Evolutionary conservation across 2,797 vertebrate species (phyloP).

Genomic region (Lagorchestes hirsutus): DNA sequence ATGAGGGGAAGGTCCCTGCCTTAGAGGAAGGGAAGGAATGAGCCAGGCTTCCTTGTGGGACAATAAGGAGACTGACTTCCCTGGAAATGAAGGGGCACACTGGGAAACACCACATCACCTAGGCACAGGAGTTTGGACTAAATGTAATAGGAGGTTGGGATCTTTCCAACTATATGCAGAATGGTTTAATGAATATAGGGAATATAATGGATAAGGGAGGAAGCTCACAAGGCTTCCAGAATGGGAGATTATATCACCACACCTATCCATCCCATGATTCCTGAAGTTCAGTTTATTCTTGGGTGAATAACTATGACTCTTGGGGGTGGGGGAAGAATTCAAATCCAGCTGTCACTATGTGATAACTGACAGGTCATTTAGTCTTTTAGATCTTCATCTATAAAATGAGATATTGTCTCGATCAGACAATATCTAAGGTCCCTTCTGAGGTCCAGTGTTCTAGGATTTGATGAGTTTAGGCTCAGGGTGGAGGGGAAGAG

Average conservation of each 20-base stretch:
- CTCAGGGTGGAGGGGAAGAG: not conserved
- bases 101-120: not conserved
- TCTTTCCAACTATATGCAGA: not conserved
- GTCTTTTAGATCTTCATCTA: not conserved
- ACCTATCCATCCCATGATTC: constrained; percentile 68
- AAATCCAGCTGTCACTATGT: not conserved
- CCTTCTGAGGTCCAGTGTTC: not conserved
- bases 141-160: not conserved
- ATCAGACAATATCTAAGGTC: not conserved
- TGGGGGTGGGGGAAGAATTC: not conserved
- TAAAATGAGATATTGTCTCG: not conserved
- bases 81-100: not conserved
- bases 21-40: not conserved
- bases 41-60: not conserved
- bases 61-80: not conserved
- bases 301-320: not conserved
- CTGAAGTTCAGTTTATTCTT: not conserved
- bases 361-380: not conserved
- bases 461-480: not conserved
- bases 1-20: not conserved
- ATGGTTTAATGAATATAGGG: not conserved
- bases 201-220: not conserved
- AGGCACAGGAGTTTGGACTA: not conserved
- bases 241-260: constrained; percentile 42
- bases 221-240: not conserved